Conservation (phyloP, 1,140 invertebrate species). For the Psix sp. region DNA sequence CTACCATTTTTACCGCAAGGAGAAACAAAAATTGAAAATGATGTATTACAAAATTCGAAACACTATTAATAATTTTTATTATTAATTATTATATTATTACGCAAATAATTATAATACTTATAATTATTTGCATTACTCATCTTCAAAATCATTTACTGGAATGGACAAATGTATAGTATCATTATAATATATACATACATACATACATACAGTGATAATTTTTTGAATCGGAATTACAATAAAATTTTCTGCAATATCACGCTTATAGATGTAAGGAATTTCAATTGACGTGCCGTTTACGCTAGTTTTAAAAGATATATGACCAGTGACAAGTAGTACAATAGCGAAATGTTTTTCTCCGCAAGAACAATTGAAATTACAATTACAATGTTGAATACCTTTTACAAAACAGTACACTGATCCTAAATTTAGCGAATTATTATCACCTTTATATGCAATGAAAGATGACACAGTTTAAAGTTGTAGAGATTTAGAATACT, state of each 20-base stretch:
- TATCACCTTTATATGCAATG: not conserved
- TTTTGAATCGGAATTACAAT: not conserved
- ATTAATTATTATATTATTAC: no score
- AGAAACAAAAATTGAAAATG: no score
- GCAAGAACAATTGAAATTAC: conserved; percentile 6
- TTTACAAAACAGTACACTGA: conserved; percentile 16
- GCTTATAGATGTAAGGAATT: not conserved
- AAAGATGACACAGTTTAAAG: conserved; percentile 1
- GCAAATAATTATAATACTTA: no score
- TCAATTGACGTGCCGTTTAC: not conserved
- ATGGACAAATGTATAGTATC: no score
- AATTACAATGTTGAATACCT: conserved; percentile 7
- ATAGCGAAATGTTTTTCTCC: not conserved
- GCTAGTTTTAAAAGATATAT: not conserved
- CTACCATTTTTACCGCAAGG: no score
- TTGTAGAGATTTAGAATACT: not conserved
- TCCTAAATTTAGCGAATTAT: not conserved
- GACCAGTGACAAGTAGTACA: not conserved
- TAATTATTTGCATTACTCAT: no score
- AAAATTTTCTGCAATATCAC: not conserved
- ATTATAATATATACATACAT: no score
- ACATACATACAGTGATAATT: not conserved
- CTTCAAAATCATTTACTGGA: no score
- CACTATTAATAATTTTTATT: no score
- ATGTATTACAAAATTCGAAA: no score